Evolutionary conservation across 2,888 invertebrate species (phyloP).

Genomic region (Drosophila antonietae): DNA sequence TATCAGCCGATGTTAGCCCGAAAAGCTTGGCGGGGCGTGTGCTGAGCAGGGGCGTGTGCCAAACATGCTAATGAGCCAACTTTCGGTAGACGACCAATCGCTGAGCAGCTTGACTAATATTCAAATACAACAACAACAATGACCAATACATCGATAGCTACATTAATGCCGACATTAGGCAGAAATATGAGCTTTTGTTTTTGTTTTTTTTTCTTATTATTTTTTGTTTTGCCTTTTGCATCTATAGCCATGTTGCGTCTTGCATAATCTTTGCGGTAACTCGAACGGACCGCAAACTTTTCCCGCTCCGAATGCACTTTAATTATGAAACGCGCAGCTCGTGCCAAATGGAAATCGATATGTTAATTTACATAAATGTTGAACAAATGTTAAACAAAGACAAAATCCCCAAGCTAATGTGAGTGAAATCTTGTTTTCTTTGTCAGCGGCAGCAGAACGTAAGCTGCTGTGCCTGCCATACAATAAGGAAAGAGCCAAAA

Average conservation of each 20-base stretch:
- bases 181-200: slow-evolving; percentile 59
- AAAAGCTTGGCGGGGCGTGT: slow-evolving; percentile 61
- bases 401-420: slow-evolving; percentile 8
- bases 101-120: slow-evolving; percentile 60
- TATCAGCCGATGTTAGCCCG: slow-evolving; percentile 51
- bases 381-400: slow-evolving; percentile 45
- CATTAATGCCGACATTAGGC: slow-evolving; percentile 54
- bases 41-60: slow-evolving; percentile 73
- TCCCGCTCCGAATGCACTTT: slow-evolving; percentile 58
- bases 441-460: neutral
- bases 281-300: slow-evolving; percentile 61
- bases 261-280: slow-evolving; percentile 73
- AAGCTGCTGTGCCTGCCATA: neutral
- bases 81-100: slow-evolving; percentile 72
- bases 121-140: slow-evolving; percentile 21
- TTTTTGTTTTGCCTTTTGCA: slow-evolving; percentile 34
- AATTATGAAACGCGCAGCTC: slow-evolving; percentile 71
- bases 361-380: slow-evolving; percentile 66
- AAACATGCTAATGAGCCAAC: slow-evolving; percentile 80
- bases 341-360: slow-evolving; percentile 71
- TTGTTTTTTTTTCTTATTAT: slow-evolving; percentile 25
- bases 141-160: slow-evolving; percentile 27
- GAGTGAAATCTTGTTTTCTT: slow-evolving; percentile 19
- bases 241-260: slow-evolving; percentile 52
- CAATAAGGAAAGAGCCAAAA: neutral